Conservation (phyloP, 37 sponge, comb jelly and placozoan genomes). For the Oscarella lobularis region DNA sequence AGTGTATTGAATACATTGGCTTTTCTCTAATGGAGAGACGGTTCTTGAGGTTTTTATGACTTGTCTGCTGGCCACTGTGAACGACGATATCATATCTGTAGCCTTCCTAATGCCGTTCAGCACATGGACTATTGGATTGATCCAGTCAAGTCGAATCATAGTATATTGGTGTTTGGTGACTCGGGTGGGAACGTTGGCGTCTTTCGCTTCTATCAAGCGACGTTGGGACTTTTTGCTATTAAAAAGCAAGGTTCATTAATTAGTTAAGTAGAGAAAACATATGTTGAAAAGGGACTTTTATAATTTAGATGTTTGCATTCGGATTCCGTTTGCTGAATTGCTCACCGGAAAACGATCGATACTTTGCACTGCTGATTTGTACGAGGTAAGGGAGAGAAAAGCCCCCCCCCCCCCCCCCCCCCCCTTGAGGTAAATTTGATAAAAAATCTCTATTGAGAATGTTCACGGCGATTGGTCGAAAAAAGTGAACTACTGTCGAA, state of each 20-base stretch:
- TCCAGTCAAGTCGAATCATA: conserved; percentile 17
- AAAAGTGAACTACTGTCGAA: conserved; percentile 58
- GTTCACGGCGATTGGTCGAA: conserved; percentile 78
- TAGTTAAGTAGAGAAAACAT: background rate
- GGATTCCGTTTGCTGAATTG: conserved; percentile 25
- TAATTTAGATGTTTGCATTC: background rate
- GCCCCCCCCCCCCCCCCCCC: too few species aligned
- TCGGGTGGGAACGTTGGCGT: conserved; percentile 53
- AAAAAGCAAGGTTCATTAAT: conserved; percentile 14
- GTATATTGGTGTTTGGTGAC: conserved; percentile 78
- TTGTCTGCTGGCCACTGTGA: conserved; percentile 55
- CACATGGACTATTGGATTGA: conserved; percentile 78
- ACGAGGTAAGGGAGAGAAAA: too few species aligned
- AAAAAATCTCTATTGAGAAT: conserved; percentile 12
- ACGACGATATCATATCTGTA: conserved; percentile 28
- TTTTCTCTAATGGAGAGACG: background rate
- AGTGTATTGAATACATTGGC: background rate
- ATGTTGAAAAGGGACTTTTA: too few species aligned
- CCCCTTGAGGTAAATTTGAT: too few species aligned
- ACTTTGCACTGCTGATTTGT: background rate
- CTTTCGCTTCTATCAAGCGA: conserved; percentile 23
- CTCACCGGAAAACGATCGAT: conserved; percentile 10
- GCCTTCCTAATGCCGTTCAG: conserved; percentile 39
- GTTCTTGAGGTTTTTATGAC: conserved; percentile 52
- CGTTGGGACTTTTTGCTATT: conserved; percentile 17